Evolutionary conservation across 2,888 invertebrate species (phyloP).

Genomic region (Tinea semifulvella): DNA sequence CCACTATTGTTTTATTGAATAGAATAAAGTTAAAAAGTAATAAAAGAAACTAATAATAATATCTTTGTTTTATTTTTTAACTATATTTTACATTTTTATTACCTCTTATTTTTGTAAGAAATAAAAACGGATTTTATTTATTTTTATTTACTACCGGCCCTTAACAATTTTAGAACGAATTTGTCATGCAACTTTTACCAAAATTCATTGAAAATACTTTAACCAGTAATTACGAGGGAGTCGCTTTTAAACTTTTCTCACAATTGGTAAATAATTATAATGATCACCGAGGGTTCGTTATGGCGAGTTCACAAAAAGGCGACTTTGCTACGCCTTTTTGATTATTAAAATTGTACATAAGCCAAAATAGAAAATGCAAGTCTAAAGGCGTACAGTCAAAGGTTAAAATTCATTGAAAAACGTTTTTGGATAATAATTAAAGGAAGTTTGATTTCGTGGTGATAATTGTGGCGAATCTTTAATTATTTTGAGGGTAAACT

Average conservation of each 20-base stretch:
- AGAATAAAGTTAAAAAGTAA: too few relatives aligned
- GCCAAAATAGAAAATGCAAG: conserved; percentile 32
- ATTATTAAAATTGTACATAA: conserved; percentile 56
- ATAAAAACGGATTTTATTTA: not conserved
- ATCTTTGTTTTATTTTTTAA: too few relatives aligned
- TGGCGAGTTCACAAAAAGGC: conserved; percentile 58
- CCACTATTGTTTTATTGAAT: too few relatives aligned
- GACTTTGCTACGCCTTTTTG: conserved; percentile 51
- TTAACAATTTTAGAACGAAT: conserved; percentile 33
- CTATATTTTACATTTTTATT: too few relatives aligned
- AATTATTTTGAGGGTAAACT: conserved; percentile 68
- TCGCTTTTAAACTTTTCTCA: conserved; percentile 46
- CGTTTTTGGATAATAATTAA: conserved; percentile 50
- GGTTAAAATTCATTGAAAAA: conserved; percentile 32
- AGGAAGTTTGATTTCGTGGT: conserved; percentile 62
- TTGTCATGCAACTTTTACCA: conserved; percentile 29
- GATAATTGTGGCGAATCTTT: conserved; percentile 66
- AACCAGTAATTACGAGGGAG: conserved; percentile 47
- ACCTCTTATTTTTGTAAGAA: too few relatives aligned
- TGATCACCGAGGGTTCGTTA: conserved; percentile 49
- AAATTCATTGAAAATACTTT: conserved; percentile 55
- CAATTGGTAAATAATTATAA: conserved; percentile 66
- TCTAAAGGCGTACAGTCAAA: conserved; percentile 27
- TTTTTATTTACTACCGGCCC: conserved; percentile 28
- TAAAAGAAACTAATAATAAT: too few relatives aligned